phyloP scores from a whole-genome alignment of 1,140 invertebrate genomes.

The Achroia grisella region DNA sequence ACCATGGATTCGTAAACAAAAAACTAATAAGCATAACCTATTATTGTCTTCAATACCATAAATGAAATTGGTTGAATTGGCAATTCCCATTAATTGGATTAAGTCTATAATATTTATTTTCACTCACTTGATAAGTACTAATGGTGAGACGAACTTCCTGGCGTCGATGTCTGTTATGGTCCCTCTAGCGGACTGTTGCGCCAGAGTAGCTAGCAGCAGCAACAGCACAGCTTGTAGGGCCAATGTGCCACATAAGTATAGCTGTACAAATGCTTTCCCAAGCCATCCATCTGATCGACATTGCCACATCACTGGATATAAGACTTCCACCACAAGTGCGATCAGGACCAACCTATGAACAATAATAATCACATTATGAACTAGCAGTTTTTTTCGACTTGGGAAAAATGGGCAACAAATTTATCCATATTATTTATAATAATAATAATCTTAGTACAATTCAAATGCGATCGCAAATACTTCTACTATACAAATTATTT shows the following conservation, averaged over 20 bases:
- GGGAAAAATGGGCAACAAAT: slow-evolving; percentile 19
- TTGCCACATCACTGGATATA: slow-evolving; percentile 75
- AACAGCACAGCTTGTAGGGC: slow-evolving; percentile 76
- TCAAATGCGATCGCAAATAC: too few relatives aligned
- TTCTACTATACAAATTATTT: too few relatives aligned
- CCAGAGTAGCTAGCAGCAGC: slow-evolving; percentile 77
- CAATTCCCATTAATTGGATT: too few relatives aligned
- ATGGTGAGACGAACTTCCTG: slow-evolving; percentile 77
- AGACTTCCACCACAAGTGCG: slow-evolving; percentile 75
- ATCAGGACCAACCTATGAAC: slow-evolving; percentile 78
- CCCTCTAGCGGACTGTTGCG: slow-evolving; percentile 80
- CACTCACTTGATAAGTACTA: slow-evolving; percentile 80
- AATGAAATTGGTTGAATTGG: too few relatives aligned
- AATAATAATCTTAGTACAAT: too few relatives aligned
- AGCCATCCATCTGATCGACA: slow-evolving; percentile 77
- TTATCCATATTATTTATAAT: too few relatives aligned
- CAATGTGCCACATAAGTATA: slow-evolving; percentile 79
- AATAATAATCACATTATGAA: too few relatives aligned
- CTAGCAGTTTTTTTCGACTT: too few relatives aligned
- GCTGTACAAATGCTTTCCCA: slow-evolving; percentile 79
- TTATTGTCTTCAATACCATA: too few relatives aligned
- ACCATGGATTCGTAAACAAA: too few relatives aligned
- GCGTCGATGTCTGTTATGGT: slow-evolving; percentile 81
- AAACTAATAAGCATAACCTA: too few relatives aligned
- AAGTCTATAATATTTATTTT: too few relatives aligned